Evolutionary conservation across 2,888 invertebrate genomes (phyloP), one percentile per base, ranked within the genome.

Genomic region (Tetranychus truncatus): DNA sequence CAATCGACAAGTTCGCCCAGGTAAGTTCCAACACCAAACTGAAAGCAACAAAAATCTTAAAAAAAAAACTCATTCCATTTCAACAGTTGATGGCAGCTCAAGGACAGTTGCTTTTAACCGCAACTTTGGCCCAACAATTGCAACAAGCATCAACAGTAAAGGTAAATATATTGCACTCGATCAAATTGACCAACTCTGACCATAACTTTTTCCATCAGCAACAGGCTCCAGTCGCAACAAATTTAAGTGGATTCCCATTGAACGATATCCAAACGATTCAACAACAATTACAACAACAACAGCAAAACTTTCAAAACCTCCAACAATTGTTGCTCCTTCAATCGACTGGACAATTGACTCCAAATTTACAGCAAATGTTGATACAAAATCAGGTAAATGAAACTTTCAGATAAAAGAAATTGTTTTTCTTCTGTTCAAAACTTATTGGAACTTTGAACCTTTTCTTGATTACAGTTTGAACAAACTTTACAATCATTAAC

Each of bases 311-410:
- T 69, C 88, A 88, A 79, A 87, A 88, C 77, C 81, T 88, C 75
- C 88, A 88, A 80, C 88, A 88, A 80, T 85, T 88, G 80, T 86
- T 88, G 75, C 85, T 88, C 84, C 85, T 88, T 80, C 87, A 86
- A 78, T 74, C 71, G 67, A 87, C 85, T 77, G 84, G 87, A 75
- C 85, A 81, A 83, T 84, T 45, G 84, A 80, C 77, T 82, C 84
- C 75, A 84, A 85, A 79, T 80, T 84, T 88, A 44, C 77, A 89
- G 81, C 20, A 18, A 24, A 89, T 89, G 81, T 87, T 90, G 82
- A 83, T 90, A 75, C 90, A 90, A 82, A 90, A 89, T 83, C 89
- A 88, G 86, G 88, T 88, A 81, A 81, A 81, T 71, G 18, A 24
- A 69, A 69, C 6, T 11, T n/a, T n/a, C 0, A 0, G 5, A 20